A percentile compares a stretch with the other conserved stretches of the same genome.
These are phyloP conservation scores for Watsonalla binaria DNA, from an alignment of 2,888 invertebrate species.

Conservation along the genomic window DNA sequence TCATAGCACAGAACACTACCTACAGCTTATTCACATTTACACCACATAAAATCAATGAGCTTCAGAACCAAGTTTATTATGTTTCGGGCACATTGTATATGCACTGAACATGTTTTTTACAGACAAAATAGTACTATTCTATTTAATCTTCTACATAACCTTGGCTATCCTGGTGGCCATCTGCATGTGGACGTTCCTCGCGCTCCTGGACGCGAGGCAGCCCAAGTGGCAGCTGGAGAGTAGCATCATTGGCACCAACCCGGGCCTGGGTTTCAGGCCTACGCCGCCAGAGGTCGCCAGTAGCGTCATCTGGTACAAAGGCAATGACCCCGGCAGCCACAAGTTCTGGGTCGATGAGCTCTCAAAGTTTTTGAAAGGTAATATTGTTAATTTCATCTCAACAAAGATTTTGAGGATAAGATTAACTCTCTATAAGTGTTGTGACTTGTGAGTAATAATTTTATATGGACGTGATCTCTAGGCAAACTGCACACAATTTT, in stretches of 20 bases:
- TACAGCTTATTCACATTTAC: too few species aligned
- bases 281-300: constrained; percentile 93
- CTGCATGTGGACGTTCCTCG: constrained; percentile 96
- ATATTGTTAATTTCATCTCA: constrained; percentile 32
- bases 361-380: constrained; percentile 87
- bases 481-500: too few species aligned
- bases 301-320: constrained; percentile 96
- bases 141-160: constrained; percentile 94
- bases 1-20: too few species aligned
- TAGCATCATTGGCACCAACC: constrained; percentile 96
- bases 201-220: constrained; percentile 91
- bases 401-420: background rate
- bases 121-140: constrained; percentile 97
- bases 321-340: constrained; percentile 86
- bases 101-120: too few species aligned
- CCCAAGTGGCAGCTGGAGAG: constrained; percentile 93
- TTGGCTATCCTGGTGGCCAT: constrained; percentile 95
- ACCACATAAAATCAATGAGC: too few species aligned
- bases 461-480: too few species aligned
- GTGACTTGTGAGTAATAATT: too few species aligned
- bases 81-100: too few species aligned
- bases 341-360: constrained; percentile 88
- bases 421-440: too few species aligned
- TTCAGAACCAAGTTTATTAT: too few species aligned
- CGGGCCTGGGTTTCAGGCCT: constrained; percentile 97